phyloP scores from a whole-genome alignment of 2,797 vertebrate genomes.

The Poeciliopsis presidionis region DNA sequence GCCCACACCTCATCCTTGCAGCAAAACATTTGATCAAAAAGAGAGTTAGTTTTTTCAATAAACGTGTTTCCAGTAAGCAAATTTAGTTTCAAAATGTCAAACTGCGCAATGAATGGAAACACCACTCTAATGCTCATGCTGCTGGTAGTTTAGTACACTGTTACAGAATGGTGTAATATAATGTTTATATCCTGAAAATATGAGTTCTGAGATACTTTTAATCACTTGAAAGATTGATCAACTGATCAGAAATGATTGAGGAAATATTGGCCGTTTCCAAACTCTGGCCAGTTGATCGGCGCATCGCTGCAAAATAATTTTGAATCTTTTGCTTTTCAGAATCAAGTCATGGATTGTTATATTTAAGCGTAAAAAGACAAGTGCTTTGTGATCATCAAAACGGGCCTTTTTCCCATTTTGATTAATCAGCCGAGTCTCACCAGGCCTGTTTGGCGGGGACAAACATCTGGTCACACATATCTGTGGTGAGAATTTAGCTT shows the following conservation, averaged over 20 bases:
- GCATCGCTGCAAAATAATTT: background rate
- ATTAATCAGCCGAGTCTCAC: background rate
- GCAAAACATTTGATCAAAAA: too few relatives aligned
- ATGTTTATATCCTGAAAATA: background rate
- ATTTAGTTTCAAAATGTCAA: too few relatives aligned
- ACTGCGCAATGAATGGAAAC: too few relatives aligned
- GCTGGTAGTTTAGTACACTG: background rate
- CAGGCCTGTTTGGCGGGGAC: slow-evolving; percentile 6
- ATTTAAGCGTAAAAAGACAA: background rate
- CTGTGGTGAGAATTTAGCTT: background rate
- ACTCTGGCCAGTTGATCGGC: background rate
- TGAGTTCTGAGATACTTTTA: background rate
- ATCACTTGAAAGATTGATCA: background rate
- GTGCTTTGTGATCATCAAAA: background rate
- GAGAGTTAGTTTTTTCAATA: too few relatives aligned
- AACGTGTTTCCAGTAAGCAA: too few relatives aligned
- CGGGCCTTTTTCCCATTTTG: background rate
- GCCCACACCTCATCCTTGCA: too few relatives aligned
- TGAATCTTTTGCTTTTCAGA: background rate
- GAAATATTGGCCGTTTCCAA: background rate
- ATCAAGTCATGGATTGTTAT: background rate
- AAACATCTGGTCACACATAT: background rate
- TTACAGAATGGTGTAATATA: background rate
- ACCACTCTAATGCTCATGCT: background rate
- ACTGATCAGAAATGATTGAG: background rate